phyloP scores from a whole-genome alignment of 2,888 invertebrate genomes.

The Spodoptera littoralis region DNA sequence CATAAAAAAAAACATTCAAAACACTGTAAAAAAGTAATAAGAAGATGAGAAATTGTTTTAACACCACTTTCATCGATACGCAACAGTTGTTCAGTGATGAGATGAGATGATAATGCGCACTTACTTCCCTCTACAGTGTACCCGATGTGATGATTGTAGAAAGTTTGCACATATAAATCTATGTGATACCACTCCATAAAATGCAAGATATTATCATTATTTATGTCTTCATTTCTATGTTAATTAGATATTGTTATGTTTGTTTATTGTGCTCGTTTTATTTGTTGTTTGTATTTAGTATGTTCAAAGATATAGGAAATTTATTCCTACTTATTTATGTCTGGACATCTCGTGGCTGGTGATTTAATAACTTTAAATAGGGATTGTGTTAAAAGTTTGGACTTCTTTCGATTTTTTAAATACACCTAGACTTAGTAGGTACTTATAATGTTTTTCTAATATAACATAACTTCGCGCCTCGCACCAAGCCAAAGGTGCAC shows the following conservation, averaged over 20 bases:
- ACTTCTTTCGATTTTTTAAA: too few species aligned
- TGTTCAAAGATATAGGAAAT: neutral
- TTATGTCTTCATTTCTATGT: slow-evolving; percentile 29
- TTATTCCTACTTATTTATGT: too few species aligned
- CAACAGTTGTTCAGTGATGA: slow-evolving; percentile 68
- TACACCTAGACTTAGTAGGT: too few species aligned
- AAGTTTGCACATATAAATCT: slow-evolving; percentile 33
- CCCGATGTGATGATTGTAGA: slow-evolving; percentile 49
- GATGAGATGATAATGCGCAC: slow-evolving; percentile 59
- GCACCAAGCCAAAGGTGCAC: too few species aligned
- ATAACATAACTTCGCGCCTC: too few species aligned
- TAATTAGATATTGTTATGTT: slow-evolving; percentile 31
- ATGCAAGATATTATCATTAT: slow-evolving; percentile 27
- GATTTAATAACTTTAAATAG: too few species aligned
- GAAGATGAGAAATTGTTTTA: slow-evolving; percentile 60
- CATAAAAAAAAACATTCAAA: neutral
- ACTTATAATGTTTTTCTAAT: too few species aligned
- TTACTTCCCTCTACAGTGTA: slow-evolving; percentile 54
- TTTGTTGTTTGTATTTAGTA: neutral
- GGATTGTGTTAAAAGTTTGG: too few species aligned
- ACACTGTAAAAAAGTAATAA: slow-evolving; percentile 33
- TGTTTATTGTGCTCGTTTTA: neutral
- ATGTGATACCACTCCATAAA: slow-evolving; percentile 24
- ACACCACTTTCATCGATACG: slow-evolving; percentile 68
- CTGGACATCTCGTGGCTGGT: too few species aligned